phyloP scores from a whole-genome alignment of 2,113 vertebrate species.

The Okapia johnstoni region DNA sequence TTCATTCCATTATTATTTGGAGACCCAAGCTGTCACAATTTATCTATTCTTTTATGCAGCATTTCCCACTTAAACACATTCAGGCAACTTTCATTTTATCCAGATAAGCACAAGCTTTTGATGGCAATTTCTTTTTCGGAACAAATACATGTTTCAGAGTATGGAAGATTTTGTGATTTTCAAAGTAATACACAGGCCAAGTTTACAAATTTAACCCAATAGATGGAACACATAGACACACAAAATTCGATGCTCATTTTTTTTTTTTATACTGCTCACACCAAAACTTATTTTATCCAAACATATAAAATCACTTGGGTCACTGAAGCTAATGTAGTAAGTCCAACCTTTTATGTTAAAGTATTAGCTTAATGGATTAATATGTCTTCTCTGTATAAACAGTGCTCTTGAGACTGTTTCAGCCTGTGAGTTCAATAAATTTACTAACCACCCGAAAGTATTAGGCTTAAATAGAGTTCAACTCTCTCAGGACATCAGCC shows the following conservation, averaged over 20 bases:
- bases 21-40: background rate
- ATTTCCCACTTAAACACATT: background rate
- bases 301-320: constrained; percentile 41
- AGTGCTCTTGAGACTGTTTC: constrained; percentile 49
- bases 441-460: background rate
- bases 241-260: background rate
- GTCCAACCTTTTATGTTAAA: constrained; percentile 28
- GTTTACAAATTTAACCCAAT: background rate
- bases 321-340: constrained; percentile 42
- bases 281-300: constrained; percentile 44
- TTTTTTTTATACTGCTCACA: background rate
- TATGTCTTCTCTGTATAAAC: constrained; percentile 52
- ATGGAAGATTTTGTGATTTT: constrained; percentile 30
- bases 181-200: background rate
- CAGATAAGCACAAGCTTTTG: background rate
- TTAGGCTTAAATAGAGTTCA: constrained; percentile 22
- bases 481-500: background rate
- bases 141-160: background rate
- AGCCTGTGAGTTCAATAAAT: constrained; percentile 20
- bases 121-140: background rate
- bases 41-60: background rate
- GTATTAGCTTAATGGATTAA: constrained; percentile 53
- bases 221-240: background rate
- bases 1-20: constrained; percentile 45
- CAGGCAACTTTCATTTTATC: constrained; percentile 3